Evolutionary conservation across 2,113 vertebrate genomes (phyloP), one percentile per base, ranked within the genome.

Genomic region (Zingel zingel): DNA sequence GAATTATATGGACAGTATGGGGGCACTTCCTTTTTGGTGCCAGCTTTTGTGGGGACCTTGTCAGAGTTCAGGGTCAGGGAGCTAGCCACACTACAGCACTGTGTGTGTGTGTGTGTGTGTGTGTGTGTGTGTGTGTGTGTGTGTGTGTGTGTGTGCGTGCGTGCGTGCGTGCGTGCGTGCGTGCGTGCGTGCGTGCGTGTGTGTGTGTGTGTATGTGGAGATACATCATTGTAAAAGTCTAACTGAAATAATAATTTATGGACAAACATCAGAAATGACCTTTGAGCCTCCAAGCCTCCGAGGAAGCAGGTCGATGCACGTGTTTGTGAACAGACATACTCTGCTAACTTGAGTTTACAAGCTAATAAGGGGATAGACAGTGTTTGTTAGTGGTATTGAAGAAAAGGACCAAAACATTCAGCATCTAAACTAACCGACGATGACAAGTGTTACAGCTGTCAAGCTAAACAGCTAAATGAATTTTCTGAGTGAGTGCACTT

Each of bases 1-100:
- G 84, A 89, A 69, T 62, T 88, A 75, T 75, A 53, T 81, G 63
- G 88, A 90, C 87, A 77, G 81, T 85, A 83, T 69, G 76, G 82
- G 82, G 88, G 27, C 75, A 72, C 63, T 75, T 77, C 75, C 43
- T 75, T 63, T 66, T 74, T 45, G 59, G 47, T 76, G 73, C 45
- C 77, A 87, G 77, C 70, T 69, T 82, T 83, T 63, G 82, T 25
- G 56, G 67, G 73, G 62, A 50, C 56, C 63, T 27, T 63, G 30
- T 83, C 74, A 81, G 27, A 65, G 78, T 68, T 76, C 70, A 23
- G 73, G 77, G 79, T 81, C 77, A 58, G 18, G 33, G 50, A 70
- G 66, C 74, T 61, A 66, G 70, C 6, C 47, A 27, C 45, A 54
- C 43, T 8, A 27, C 4, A 50, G 62, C 33, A 19, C 6, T 64